Percentiles rank a stretch among this genome's conserved stretches.
Conservation (phyloP, 2,113 vertebrate genomes). For the Puffinus mauretanicus region DNA sequence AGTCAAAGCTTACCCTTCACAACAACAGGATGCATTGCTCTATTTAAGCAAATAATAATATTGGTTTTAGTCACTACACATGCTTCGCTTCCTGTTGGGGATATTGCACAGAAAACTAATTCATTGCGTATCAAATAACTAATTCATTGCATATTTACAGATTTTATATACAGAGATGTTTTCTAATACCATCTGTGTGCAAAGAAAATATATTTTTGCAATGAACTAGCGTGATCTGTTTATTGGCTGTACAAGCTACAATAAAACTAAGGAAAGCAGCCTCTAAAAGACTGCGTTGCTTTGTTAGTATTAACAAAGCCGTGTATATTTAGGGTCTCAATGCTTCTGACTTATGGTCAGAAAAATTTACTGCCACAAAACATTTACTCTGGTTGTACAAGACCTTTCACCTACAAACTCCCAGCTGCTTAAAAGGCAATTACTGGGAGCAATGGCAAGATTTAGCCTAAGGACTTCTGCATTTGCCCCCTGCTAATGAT, state of each 20-base stretch:
- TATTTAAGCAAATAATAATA: constrained; percentile 22
- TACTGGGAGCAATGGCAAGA: not conserved
- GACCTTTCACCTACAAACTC: constrained; percentile 25
- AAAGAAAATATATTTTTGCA: not conserved
- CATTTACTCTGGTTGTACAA: not conserved
- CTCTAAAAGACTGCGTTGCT: not conserved
- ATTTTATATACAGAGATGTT: constrained; percentile 2
- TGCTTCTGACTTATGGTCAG: not conserved
- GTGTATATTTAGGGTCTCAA: not conserved
- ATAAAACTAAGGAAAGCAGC: not conserved
- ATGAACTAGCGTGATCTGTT: not conserved
- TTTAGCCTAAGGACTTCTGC: constrained; percentile 8
- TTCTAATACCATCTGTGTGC: not conserved
- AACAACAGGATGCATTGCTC: constrained; percentile 40
- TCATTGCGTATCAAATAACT: not conserved
- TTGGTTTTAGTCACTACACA: constrained; percentile 21
- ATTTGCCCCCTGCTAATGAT: constrained; percentile 17
- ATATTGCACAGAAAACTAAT: not conserved
- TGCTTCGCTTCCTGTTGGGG: not conserved
- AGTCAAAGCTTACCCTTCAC: constrained; percentile 19
- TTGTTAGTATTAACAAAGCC: not conserved
- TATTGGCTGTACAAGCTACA: not conserved
- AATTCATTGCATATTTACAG: not conserved
- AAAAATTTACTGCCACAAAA: not conserved
- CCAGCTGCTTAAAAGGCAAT: constrained; percentile 5